A percentile compares a stretch with the other conserved stretches of the same genome.
Conservation (phyloP, 2,797 vertebrate genomes). For the Smutsia gigantea region DNA sequence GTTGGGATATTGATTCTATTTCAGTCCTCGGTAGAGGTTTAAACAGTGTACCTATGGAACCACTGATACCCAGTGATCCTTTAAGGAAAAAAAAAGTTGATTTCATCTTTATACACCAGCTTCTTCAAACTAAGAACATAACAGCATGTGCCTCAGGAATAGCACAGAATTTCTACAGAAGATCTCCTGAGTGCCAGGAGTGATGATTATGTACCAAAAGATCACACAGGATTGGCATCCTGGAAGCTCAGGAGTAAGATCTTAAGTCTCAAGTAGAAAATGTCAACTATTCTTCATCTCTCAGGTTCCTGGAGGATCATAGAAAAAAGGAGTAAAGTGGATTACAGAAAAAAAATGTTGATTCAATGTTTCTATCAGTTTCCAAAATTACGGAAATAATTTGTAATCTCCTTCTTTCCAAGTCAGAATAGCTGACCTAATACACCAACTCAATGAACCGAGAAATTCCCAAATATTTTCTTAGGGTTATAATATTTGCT, state of each 20-base stretch:
- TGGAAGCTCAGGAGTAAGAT: neutral
- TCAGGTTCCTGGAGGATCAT: neutral
- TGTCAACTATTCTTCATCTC: neutral
- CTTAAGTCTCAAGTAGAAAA: neutral
- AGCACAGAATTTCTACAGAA: neutral
- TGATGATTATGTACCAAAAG: neutral
- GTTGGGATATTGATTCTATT: neutral
- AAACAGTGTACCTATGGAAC: neutral
- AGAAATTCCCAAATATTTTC: constrained; percentile 35
- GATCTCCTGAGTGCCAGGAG: neutral
- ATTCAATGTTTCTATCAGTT: neutral
- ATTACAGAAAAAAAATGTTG: neutral
- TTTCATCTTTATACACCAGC: neutral
- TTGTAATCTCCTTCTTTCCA: neutral
- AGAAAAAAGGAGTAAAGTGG: neutral
- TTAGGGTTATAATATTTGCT: neutral
- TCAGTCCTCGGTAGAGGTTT: neutral
- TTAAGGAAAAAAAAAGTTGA: neutral
- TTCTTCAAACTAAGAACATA: neutral
- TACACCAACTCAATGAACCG: neutral
- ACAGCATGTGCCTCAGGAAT: neutral
- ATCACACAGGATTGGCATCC: neutral
- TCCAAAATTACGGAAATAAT: neutral
- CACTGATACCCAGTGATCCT: neutral
- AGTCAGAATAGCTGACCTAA: neutral